Evolutionary conservation across 2,888 invertebrate species (phyloP).

Genomic region (Heteropelma amictum): DNA sequence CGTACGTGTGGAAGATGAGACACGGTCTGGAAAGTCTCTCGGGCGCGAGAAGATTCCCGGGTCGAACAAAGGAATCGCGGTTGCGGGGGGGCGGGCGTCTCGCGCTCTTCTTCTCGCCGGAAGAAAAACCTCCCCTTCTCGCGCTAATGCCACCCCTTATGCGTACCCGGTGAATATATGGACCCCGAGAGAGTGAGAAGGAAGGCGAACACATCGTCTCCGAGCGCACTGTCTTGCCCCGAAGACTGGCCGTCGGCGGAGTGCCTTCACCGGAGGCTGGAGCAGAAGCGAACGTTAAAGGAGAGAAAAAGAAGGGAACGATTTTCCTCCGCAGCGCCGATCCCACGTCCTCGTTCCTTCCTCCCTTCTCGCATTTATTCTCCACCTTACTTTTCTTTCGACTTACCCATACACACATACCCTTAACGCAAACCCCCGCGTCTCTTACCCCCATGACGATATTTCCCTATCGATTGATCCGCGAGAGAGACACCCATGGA

Average conservation of each 20-base stretch:
- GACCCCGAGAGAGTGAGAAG: background rate
- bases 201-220: slow-evolving; percentile 35
- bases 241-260: slow-evolving; percentile 17
- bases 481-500: slow-evolving; percentile 64
- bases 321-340: slow-evolving; percentile 37
- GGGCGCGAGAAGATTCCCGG: slow-evolving; percentile 61
- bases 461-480: slow-evolving; percentile 77
- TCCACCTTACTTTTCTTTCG: slow-evolving; percentile 54
- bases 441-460: slow-evolving; percentile 70
- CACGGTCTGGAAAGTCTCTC: slow-evolving; percentile 60
- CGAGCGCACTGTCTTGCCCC: slow-evolving; percentile 10
- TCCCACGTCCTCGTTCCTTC: slow-evolving; percentile 41
- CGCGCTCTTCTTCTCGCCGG: slow-evolving; percentile 16
- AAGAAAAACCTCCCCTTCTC: slow-evolving; percentile 61
- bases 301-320: slow-evolving; percentile 15
- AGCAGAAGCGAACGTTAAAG: background rate
- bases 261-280: background rate
- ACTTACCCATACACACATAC: slow-evolving; percentile 27
- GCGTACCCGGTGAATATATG: slow-evolving; percentile 65
- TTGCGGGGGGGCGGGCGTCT: no score
- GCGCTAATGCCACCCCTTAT: slow-evolving; percentile 74
- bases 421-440: slow-evolving; percentile 64
- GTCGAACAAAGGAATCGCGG: slow-evolving; percentile 65
- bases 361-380: slow-evolving; percentile 28
- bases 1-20: slow-evolving; percentile 50